phyloP scores from a whole-genome alignment of 2,113 vertebrate species.

The Conger conger region DNA sequence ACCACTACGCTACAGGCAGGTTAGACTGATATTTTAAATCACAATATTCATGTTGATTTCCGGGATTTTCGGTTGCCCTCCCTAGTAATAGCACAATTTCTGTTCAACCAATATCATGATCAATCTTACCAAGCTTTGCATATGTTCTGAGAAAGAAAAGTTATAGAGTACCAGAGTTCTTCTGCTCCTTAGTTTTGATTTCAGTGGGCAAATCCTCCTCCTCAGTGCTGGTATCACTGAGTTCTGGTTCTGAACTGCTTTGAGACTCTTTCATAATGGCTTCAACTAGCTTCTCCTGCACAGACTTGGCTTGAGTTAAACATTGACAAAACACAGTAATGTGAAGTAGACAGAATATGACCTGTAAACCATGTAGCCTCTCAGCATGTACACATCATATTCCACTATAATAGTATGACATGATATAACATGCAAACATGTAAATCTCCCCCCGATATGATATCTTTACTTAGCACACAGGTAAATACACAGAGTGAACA shows the following conservation, averaged over 20 bases:
- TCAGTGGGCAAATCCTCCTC: conserved; percentile 51
- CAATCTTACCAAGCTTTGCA: neutral
- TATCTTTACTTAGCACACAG: neutral
- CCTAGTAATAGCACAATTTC: too few relatives aligned
- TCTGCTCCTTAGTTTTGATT: conserved; percentile 32
- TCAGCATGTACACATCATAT: neutral
- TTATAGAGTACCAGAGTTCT: conserved; percentile 47
- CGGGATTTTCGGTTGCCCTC: too few relatives aligned
- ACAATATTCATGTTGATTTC: too few relatives aligned
- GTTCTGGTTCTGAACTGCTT: conserved; percentile 62
- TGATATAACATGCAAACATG: neutral
- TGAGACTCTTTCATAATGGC: conserved; percentile 53
- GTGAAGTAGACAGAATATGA: conserved; percentile 28
- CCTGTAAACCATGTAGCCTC: neutral
- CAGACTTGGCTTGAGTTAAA: conserved; percentile 69
- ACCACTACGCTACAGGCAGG: too few relatives aligned
- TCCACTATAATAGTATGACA: neutral
- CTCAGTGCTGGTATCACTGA: conserved; percentile 63
- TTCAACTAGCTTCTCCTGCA: conserved; percentile 73
- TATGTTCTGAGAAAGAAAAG: neutral
- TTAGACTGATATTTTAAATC: too few relatives aligned
- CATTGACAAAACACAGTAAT: conserved; percentile 45
- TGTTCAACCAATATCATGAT: neutral
- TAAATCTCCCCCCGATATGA: neutral
- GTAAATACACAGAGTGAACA: neutral